Evolutionary conservation across 2,113 vertebrate species (phyloP), one percentile per base, ranked within the genome.

Genomic region (Myocastor coypus): DNA sequence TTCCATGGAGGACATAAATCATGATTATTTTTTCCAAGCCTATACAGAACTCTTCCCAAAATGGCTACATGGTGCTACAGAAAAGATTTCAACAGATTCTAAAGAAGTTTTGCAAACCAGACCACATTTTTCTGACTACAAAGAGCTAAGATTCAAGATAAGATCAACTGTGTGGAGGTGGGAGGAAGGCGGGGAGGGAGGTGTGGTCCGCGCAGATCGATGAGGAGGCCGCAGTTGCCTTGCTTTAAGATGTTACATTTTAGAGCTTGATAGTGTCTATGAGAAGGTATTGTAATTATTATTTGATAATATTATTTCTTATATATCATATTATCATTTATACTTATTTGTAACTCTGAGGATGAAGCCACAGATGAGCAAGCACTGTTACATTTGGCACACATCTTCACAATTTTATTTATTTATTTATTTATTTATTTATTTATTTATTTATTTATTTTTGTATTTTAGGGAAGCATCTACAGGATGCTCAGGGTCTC

Each of bases 81-180:
- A 89, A 61, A 64, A 95, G n/a, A 78, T 52, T 42, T 86, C 34
- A 83, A 78, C 75, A 87, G 77, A 77, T 7, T 77, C 52, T 66
- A 78, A 86, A 66, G 63, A 78, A 71, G 66, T 19, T 87, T 84
- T 40, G 78, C 3, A 85, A 71, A 77, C 3, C 4, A 81, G 85
- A 63, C 6, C 55, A 92, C 8, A 17, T 50, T 90, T 86, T 93
- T 57, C 46, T 92, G n/a, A 69, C 52, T 63, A 92, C 7, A n/a
- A n/a, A 52, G 32, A 77, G 87, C 77, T 34, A 86, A 89, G 46
- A 66, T 57, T 83, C 34, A 75, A 75, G 26, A 17, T 37, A 30
- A 71, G 37, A 37, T 69, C 17, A 40, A 10, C 75, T 28, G n/a
- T 32, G 52, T 32, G 6, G 28, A 28, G 42, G 37, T 50, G 42